These are phyloP conservation scores for Varroa destructor DNA, from an alignment of 1,140 invertebrate species.

Conservation along the genomic window DNA sequence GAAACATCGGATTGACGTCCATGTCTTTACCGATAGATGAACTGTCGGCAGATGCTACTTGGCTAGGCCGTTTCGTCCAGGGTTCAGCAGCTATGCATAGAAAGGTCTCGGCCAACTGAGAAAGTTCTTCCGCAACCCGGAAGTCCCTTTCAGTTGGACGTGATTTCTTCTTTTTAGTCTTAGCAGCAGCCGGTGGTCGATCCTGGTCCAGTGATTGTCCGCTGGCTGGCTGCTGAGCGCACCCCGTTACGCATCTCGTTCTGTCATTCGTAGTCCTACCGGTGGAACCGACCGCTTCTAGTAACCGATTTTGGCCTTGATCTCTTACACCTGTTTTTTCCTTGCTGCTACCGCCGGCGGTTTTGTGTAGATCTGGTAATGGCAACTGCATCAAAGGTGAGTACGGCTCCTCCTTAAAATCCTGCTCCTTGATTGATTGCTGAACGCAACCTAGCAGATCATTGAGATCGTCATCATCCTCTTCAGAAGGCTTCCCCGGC, in stretches of 20 bases:
- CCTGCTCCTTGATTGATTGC: constrained; percentile 23
- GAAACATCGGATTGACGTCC: constrained; percentile 25
- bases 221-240: constrained; percentile 14
- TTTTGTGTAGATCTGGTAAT: not conserved
- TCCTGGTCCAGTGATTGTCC: not conserved
- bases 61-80: constrained; percentile 1
- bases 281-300: too few species aligned
- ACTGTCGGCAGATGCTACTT: too few species aligned
- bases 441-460: constrained; percentile 14
- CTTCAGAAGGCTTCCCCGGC: not conserved
- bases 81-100: not conserved
- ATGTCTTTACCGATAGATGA: not conserved
- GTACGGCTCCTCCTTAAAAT: constrained; percentile 25
- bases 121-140: constrained; percentile 21
- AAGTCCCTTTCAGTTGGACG: constrained; percentile 25
- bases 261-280: too few species aligned
- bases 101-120: constrained; percentile 24
- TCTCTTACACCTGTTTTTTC: too few species aligned
- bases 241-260: not conserved
- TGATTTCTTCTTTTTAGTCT: constrained; percentile 23
- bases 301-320: too few species aligned
- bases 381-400: constrained; percentile 19
- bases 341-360: too few species aligned
- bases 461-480: constrained; percentile 24
- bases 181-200: constrained; percentile 14